Evolutionary conservation across 2,797 vertebrate species (phyloP), one percentile per base, ranked within the genome.

Genomic region (Antennarius maculatus): DNA sequence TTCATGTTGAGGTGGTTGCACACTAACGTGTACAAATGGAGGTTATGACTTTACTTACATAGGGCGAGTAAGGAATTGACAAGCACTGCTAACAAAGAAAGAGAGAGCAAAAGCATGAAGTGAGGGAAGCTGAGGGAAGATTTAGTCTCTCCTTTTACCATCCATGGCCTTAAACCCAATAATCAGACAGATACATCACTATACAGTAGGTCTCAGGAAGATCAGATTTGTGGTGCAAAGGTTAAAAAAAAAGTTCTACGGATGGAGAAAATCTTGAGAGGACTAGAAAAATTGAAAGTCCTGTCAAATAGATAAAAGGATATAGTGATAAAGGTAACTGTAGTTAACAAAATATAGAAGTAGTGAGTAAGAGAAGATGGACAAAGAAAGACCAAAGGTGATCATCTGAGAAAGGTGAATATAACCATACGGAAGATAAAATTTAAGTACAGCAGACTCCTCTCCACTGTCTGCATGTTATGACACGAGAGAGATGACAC

Each of bases 21-120:
- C 91, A 93, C 94, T 93, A 94, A 93, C 91, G 90, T 90, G 86
- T 84, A 84, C 84, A 93, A 94, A 93, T 93, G 83, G 89, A 88
- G 90, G 88, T 92, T 86, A 81, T 74, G 69, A 74, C 88, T 88
- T 84, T 82, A 77, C 85, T 86, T 88, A 77, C 71, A 81, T 50
- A 63, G 69, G 78, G 74, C 41, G 63, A 80, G 68, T 49, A 65
- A 62, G 60, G 45, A 73, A 71, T 61, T 74, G 77, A 84, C 86
- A 89, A 71, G 80, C 79, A 54, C 69, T 47, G 61, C 59, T 82
- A 78, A 14, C 67, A n/a, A n/a, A n/a, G n/a, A 63, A 54, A 64
- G 55, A 52, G 31, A 62, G 31, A 46, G 47, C 55, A 49, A 69
- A 54, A 65, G 54, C 61, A 57, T 58, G 77, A 5, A 51, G 23